A percentile compares a stretch with the other conserved stretches of the same genome.
These are phyloP conservation scores for Enteromius viviparus DNA, from an alignment of 2,797 vertebrate species.

Conservation along the genomic window DNA sequence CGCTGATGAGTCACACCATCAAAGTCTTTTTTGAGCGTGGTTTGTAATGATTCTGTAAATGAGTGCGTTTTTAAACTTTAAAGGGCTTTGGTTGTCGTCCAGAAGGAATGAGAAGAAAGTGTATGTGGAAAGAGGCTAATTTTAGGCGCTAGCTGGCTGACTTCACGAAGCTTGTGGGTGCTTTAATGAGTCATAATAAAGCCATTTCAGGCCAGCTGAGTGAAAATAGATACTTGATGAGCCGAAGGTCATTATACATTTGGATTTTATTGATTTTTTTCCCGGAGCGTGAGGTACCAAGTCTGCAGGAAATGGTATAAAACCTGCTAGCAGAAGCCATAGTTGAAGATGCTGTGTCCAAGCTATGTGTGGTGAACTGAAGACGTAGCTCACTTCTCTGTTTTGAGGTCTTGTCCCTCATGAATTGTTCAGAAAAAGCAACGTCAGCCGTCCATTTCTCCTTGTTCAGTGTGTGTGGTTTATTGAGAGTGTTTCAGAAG, in stretches of 20 bases:
- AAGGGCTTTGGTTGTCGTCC: conserved; percentile 64
- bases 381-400: neutral
- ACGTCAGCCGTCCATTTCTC: conserved; percentile 11
- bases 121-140: conserved; percentile 88
- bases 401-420: conserved; percentile 24
- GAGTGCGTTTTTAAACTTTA: conserved; percentile 50
- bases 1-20: conserved; percentile 37
- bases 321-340: neutral
- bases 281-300: conserved; percentile 28
- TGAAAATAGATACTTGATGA: conserved; percentile 99
- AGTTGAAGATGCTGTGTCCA: conserved; percentile 11
- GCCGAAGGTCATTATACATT: conserved; percentile 97
- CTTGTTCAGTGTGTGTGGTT: conserved; percentile 34
- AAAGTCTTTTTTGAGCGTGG: conserved; percentile 39
- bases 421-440: conserved; percentile 42
- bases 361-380: conserved; percentile 10
- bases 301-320: neutral
- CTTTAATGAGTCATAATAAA: conserved; percentile 99
- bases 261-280: conserved; percentile 85
- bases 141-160: conserved; percentile 96
- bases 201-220: conserved; percentile 99
- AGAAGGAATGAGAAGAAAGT: conserved; percentile 70
- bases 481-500: conserved; percentile 48
- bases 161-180: conserved; percentile 98
- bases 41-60: conserved; percentile 51